Percentiles rank a stretch among this genome's conserved stretches.
Conservation (phyloP, 2,113 vertebrate genomes). For the Hypanus sabinus region DNA sequence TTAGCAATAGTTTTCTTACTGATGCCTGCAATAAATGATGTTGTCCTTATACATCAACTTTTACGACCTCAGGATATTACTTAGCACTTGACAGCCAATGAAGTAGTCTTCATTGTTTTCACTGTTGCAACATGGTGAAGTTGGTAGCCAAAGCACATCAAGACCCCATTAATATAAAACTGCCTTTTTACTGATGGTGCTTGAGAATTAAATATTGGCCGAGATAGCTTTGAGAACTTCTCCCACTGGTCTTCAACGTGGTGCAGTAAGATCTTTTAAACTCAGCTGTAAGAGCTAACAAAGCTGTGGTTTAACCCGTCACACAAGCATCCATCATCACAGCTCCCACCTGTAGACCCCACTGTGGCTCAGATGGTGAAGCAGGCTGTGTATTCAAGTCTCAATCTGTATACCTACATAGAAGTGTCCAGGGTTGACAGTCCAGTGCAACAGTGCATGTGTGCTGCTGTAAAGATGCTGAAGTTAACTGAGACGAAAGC, state of each 20-base stretch:
- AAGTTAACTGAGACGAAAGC: too few relatives aligned
- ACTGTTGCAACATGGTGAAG: background rate
- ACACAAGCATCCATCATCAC: background rate
- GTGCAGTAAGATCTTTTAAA: background rate
- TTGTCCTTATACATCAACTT: background rate
- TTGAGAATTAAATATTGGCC: background rate
- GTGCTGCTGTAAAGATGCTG: too few relatives aligned
- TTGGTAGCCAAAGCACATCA: background rate
- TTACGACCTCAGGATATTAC: background rate
- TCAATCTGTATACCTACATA: too few relatives aligned
- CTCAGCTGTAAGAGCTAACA: background rate
- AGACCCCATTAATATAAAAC: background rate
- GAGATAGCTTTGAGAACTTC: background rate
- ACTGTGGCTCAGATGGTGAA: too few relatives aligned
- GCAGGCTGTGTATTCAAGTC: too few relatives aligned
- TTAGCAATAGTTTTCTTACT: background rate
- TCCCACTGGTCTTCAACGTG: background rate
- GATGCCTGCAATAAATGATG: background rate
- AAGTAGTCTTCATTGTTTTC: background rate
- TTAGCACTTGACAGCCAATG: too few relatives aligned
- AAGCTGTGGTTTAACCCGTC: background rate
- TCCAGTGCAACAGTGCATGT: too few relatives aligned
- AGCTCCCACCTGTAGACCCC: background rate
- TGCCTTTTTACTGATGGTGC: background rate
- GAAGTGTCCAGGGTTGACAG: too few relatives aligned